Evolutionary conservation across 2,113 vertebrate genomes (phyloP).

Genomic region (Amazona vittata): DNA sequence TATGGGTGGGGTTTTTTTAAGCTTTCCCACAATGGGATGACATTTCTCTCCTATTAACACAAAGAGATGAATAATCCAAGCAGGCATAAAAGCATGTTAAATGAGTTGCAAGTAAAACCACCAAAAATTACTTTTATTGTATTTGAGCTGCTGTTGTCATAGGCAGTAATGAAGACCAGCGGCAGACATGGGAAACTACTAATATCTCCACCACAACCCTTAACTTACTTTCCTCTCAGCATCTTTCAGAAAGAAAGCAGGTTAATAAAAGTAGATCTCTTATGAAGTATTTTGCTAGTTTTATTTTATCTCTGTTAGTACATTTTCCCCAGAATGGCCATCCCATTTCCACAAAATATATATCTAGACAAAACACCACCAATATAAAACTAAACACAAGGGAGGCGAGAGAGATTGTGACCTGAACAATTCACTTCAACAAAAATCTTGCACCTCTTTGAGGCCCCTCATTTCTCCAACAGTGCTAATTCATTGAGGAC

Average conservation of each 20-base stretch:
- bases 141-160: background rate
- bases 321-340: background rate
- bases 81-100: background rate
- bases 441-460: background rate
- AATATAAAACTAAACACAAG: background rate
- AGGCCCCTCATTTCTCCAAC: background rate
- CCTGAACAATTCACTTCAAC: background rate
- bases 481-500: background rate
- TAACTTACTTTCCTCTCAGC: background rate
- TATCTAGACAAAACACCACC: background rate
- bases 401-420: background rate
- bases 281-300: background rate
- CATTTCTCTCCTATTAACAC: background rate
- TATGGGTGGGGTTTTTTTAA: rapidly evolving
- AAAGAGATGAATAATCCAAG: background rate
- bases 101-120: background rate
- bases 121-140: background rate
- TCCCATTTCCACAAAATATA: background rate
- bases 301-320: background rate
- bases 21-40: background rate
- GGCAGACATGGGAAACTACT: background rate
- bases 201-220: background rate
- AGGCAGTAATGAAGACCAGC: background rate
- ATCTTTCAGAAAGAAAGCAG: background rate
- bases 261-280: background rate